Evolutionary conservation across 2,113 vertebrate genomes (phyloP).

Genomic region (Nerophis ophidion): DNA sequence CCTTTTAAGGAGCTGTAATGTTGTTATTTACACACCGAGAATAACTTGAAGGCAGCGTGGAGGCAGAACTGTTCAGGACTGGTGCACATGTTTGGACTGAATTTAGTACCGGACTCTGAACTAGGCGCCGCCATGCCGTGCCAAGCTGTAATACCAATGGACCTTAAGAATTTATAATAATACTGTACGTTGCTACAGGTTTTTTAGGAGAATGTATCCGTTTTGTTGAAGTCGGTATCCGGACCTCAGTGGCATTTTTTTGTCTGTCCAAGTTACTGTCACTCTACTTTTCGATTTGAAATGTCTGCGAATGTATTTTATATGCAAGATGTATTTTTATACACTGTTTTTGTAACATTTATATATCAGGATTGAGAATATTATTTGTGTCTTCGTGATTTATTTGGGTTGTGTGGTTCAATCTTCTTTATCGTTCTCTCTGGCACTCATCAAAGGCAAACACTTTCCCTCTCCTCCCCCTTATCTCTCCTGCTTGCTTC

Average conservation of each 20-base stretch:
- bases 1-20: constrained; percentile 3
- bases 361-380: constrained; percentile 18
- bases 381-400: neutral
- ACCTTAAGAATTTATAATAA: constrained; percentile 16
- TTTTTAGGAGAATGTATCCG: constrained; percentile 5
- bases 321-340: constrained; percentile 54
- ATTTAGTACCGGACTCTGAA: constrained; percentile 10
- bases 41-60: constrained; percentile 19
- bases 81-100: neutral
- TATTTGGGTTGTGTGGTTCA: neutral
- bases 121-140: neutral
- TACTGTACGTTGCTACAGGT: constrained; percentile 17
- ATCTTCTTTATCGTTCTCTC: neutral
- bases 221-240: constrained; percentile 6
- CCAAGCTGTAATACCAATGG: neutral
- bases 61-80: constrained; percentile 5
- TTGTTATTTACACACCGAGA: constrained; percentile 14
- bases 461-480: no score
- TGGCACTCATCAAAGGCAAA: no score
- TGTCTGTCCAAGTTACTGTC: constrained; percentile 17
- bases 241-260: constrained; percentile 28
- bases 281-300: constrained; percentile 23
- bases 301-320: constrained; percentile 57
- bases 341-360: constrained; percentile 36
- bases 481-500: no score